Base-by-base conservation (phyloP, 1,140 invertebrate species). In the Neotoxoptera formosana region DNA sequence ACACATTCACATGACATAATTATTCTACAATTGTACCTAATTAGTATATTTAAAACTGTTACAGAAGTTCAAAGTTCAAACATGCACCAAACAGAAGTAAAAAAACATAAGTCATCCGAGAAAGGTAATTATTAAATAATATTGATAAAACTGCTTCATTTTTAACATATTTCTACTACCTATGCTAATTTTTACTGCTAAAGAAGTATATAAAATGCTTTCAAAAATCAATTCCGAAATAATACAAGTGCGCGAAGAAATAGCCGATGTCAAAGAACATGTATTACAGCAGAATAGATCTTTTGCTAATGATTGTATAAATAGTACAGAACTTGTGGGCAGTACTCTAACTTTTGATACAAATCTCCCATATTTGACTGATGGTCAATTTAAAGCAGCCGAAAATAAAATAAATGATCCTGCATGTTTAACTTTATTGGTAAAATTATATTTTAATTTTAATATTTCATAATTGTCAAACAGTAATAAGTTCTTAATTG, bases 391-490 rank as follows among this genome's bases (percentile, higher is more conserved):
- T 6, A n/a, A 76, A 76, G n/a, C 67, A 76, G 14, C 67, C 17
- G 67, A 76, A 76, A n/a, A 76, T 76, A 76, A 76, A 76, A 14
- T 76, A 76, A 76, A 76, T 34, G n/a, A 76, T 17, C 67, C 9
- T n/a, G 67, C 67, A 76, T 76, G 17, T 76, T 76, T 76, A n/a
- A 76, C n/a, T 76, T 76, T 76, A 34, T n/a, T 76, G 67, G 67
- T 76, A 76, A 56, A 56, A 56, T 56, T 25, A 56, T 56, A 56
- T 56, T 56, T 56, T 60, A 60, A 60, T 60, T 60, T 60, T 60
- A 60, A 30, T 60, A 60, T 60, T 60, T 7, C 25, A 60, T 60
- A 60, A 60, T 60, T 60, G 56, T 60, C 56, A 60, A 60, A 60
- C 56, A 9, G 56, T 60, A 60, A 25, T 30, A 60, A 60, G 56